phyloP scores from a whole-genome alignment of 1,140 invertebrate genomes.

The Drosophila lini region DNA sequence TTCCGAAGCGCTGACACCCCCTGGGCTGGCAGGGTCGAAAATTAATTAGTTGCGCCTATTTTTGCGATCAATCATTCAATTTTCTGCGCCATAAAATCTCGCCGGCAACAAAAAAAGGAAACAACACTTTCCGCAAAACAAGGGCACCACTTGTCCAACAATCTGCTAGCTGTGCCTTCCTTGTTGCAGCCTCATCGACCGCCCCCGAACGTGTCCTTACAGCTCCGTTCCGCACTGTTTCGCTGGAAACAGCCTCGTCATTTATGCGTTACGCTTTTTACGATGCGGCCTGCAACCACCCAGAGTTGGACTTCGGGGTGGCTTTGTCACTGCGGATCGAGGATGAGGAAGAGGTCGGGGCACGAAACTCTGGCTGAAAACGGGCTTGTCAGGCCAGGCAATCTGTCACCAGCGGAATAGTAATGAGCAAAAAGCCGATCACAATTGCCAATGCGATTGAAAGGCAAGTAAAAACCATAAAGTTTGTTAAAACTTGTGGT shows the following conservation, averaged over 20 bases:
- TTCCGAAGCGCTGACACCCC: slow-evolving; percentile 48
- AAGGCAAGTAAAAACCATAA: not conserved
- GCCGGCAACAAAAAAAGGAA: slow-evolving; percentile 32
- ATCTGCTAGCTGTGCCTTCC: slow-evolving; percentile 22
- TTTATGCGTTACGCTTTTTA: slow-evolving; percentile 70
- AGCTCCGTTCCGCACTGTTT: slow-evolving; percentile 23
- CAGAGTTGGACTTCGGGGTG: slow-evolving; percentile 6
- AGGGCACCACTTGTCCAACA: slow-evolving; percentile 60
- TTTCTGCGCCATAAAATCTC: slow-evolving; percentile 78
- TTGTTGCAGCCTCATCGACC: slow-evolving; percentile 41
- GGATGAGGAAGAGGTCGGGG: not conserved
- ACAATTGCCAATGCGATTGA: slow-evolving; percentile 11
- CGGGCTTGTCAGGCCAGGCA: slow-evolving; percentile 31
- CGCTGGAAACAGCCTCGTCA: slow-evolving; percentile 59
- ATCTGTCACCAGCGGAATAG: slow-evolving; percentile 65
- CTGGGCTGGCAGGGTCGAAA: slow-evolving; percentile 39
- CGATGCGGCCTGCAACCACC: slow-evolving; percentile 40
- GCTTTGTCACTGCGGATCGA: slow-evolving; percentile 5
- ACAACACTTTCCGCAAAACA: slow-evolving; percentile 47
- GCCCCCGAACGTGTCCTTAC: slow-evolving; percentile 19
- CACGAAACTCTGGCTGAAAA: not conserved
- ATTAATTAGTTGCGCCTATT: slow-evolving; percentile 82
- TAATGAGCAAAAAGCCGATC: slow-evolving; percentile 35
- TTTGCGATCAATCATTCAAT: slow-evolving; percentile 79
- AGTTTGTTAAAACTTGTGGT: not conserved